Percentiles rank a stretch among this genome's conserved stretches.
phyloP scores from a whole-genome alignment of 1,140 invertebrate genomes.

The Drusus annulatus region DNA sequence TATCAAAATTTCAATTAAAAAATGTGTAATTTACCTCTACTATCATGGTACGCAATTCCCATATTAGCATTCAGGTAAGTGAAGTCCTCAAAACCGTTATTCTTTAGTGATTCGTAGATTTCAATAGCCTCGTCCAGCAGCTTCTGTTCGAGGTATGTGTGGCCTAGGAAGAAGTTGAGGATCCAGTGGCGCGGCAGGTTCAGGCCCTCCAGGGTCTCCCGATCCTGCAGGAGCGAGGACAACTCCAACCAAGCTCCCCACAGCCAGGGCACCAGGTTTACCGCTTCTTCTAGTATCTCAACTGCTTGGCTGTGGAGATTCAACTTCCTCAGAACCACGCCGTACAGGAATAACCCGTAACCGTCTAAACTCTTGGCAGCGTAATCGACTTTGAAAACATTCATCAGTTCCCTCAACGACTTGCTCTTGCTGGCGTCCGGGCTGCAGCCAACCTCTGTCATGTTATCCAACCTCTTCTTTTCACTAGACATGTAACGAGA shows the following conservation, averaged over 20 bases:
- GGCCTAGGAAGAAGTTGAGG: conserved; percentile 92
- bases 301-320: conserved; percentile 83
- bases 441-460: conserved; percentile 82
- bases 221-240: conserved; percentile 87
- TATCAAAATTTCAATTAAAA: too few relatives aligned
- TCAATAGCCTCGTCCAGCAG: conserved; percentile 91
- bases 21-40: conserved; percentile 77
- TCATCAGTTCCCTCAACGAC: conserved; percentile 72
- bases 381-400: conserved; percentile 74
- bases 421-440: conserved; percentile 76
- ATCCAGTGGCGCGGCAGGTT: conserved; percentile 94
- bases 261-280: conserved; percentile 84
- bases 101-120: conserved; percentile 83
- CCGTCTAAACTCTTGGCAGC: conserved; percentile 83
- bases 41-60: conserved; percentile 93
- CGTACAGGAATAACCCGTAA: conserved; percentile 92
- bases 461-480: conserved; percentile 89
- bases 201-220: conserved; percentile 78
- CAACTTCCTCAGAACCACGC: conserved; percentile 91
- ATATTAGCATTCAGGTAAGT: conserved; percentile 94
- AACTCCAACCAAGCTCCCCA: conserved; percentile 97
- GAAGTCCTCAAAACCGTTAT: conserved; percentile 88
- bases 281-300: conserved; percentile 84
- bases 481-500: conserved; percentile 86
- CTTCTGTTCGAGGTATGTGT: conserved; percentile 92